Evolutionary conservation across 2,888 invertebrate species (phyloP).

Genomic region (Drosophila mulleri): DNA sequence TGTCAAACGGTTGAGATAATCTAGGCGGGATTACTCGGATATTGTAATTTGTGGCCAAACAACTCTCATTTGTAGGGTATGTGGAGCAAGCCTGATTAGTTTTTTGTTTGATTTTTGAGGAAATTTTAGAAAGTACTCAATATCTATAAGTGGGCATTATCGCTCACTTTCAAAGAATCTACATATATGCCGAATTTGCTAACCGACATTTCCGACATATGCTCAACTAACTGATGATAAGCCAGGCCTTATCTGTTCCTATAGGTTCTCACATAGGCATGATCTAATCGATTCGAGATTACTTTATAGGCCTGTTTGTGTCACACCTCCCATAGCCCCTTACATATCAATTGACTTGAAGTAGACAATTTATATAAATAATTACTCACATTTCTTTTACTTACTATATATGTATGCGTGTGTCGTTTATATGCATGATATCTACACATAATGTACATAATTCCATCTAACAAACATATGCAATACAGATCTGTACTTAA

Average conservation of each 20-base stretch:
- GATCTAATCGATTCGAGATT: too few relatives aligned
- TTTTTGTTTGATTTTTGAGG: too few relatives aligned
- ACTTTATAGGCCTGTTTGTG: not conserved
- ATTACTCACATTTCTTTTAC: not conserved
- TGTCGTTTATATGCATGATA: conserved; percentile 5
- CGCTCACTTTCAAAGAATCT: not conserved
- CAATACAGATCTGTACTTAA: not conserved
- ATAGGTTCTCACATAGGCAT: not conserved
- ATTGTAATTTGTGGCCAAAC: not conserved
- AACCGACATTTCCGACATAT: too few relatives aligned
- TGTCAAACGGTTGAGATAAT: not conserved
- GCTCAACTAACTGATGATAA: not conserved
- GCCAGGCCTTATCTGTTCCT: not conserved
- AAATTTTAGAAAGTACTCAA: not conserved
- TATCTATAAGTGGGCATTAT: not conserved
- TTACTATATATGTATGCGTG: not conserved
- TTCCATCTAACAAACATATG: not conserved
- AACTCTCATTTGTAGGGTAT: too few relatives aligned
- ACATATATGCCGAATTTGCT: not conserved
- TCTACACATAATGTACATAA: not conserved
- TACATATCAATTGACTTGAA: not conserved
- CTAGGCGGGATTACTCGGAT: not conserved
- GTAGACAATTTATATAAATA: not conserved
- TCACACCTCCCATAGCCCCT: not conserved
- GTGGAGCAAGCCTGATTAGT: not conserved